Conservation (phyloP, 1,140 invertebrate species). For the Brachystomella parvula region DNA sequence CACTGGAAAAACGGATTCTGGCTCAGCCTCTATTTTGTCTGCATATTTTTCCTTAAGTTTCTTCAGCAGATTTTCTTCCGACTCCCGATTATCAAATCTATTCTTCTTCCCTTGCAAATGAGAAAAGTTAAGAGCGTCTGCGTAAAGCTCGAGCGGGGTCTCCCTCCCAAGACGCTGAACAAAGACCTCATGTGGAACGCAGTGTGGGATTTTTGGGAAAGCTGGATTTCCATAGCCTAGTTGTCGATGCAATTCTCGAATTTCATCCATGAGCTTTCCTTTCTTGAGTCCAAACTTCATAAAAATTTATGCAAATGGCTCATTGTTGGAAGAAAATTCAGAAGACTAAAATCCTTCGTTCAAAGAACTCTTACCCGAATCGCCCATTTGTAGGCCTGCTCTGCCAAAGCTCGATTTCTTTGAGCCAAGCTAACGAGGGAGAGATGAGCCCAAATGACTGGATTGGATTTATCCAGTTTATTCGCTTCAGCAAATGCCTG, state of each 20-base stretch:
- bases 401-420: conserved; percentile 17
- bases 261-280: conserved; percentile 27
- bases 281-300: conserved; percentile 26
- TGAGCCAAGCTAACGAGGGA: conserved; percentile 41
- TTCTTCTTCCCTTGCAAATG: neutral
- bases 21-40: too few species aligned
- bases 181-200: conserved; percentile 30
- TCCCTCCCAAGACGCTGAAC: conserved; percentile 16
- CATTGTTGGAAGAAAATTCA: too few species aligned
- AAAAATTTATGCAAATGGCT: neutral
- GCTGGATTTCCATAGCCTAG: conserved; percentile 25
- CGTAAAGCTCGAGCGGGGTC: neutral
- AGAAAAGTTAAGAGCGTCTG: neutral
- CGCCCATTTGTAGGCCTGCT: conserved; percentile 36
- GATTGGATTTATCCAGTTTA: conserved; percentile 40
- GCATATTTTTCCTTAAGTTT: neutral
- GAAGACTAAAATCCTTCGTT: too few species aligned
- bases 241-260: conserved; percentile 23
- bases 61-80: conserved; percentile 6
- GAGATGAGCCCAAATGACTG: conserved; percentile 43
- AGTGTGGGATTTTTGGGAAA: conserved; percentile 30
- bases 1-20: too few species aligned
- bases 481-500: conserved; percentile 42
- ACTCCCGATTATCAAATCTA: conserved; percentile 12
- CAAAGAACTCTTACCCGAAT: conserved; percentile 16